Evolutionary conservation across 2,888 invertebrate genomes (phyloP).

Genomic region (Leptarthrus brevirostris): DNA sequence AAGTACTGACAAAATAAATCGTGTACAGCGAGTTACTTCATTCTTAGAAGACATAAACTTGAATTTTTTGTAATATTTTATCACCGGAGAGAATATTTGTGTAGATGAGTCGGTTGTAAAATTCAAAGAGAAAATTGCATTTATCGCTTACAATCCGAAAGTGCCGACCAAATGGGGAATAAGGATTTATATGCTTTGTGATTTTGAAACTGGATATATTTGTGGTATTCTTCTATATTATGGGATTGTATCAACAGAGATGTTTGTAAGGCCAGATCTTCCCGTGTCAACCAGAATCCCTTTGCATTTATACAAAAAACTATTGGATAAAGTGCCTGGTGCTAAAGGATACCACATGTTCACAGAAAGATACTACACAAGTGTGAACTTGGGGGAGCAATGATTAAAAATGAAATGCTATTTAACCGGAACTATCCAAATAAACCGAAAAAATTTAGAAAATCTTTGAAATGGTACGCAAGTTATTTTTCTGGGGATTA

Average conservation of each 20-base stretch:
- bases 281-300: no score
- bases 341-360: neutral
- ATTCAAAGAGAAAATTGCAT: neutral
- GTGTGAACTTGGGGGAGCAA: neutral
- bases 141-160: neutral
- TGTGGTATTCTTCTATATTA: neutral
- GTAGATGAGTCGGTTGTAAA: slow-evolving; percentile 8
- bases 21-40: neutral
- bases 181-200: no score
- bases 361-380: slow-evolving; percentile 11
- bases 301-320: no score
- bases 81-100: no score
- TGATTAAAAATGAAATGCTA: neutral
- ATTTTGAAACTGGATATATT: no score
- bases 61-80: no score
- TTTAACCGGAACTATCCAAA: slow-evolving; percentile 2
- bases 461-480: no score
- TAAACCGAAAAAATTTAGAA: no score
- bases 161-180: neutral
- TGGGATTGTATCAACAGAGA: neutral
- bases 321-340: neutral
- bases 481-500: neutral
- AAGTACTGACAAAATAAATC: neutral
- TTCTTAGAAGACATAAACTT: neutral
- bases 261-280: slow-evolving; percentile 2